Percentiles rank a stretch among this genome's conserved stretches.
These are phyloP conservation scores for Polyommatus icarus DNA, from an alignment of 2,888 invertebrate genomes.

Conservation along the genomic window DNA sequence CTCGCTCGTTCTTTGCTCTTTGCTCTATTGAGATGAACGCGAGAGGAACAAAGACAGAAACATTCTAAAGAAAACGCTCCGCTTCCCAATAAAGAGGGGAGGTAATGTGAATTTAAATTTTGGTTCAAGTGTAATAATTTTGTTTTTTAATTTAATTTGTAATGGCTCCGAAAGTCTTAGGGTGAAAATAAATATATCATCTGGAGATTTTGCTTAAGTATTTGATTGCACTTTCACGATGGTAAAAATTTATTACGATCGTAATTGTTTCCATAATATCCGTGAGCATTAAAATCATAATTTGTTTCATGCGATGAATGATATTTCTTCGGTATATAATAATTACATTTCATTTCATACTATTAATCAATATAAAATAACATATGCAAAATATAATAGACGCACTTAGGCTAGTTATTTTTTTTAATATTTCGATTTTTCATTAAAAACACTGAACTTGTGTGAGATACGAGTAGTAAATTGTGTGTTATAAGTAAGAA, in stretches of 20 bases:
- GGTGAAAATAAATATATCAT: constrained; percentile 58
- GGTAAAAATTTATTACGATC: background rate
- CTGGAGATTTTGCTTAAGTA: constrained; percentile 32
- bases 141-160: constrained; percentile 80
- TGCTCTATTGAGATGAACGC: constrained; percentile 42
- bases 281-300: background rate
- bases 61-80: constrained; percentile 66
- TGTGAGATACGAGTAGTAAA: too few species aligned
- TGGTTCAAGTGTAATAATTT: constrained; percentile 78
- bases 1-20: constrained; percentile 54
- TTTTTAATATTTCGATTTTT: too few species aligned
- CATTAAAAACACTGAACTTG: too few species aligned
- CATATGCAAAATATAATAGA: too few species aligned
- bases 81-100: constrained; percentile 78
- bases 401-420: too few species aligned
- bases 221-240: constrained; percentile 32
- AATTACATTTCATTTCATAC: background rate
- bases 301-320: background rate
- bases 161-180: constrained; percentile 64
- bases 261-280: background rate
- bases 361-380: too few species aligned
- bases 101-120: constrained; percentile 80
- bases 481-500: too few species aligned
- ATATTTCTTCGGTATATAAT: background rate
- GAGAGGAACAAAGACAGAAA: constrained; percentile 50